Base-by-base conservation (phyloP, 2,113 vertebrate species). In the Perca schrenkii region DNA sequence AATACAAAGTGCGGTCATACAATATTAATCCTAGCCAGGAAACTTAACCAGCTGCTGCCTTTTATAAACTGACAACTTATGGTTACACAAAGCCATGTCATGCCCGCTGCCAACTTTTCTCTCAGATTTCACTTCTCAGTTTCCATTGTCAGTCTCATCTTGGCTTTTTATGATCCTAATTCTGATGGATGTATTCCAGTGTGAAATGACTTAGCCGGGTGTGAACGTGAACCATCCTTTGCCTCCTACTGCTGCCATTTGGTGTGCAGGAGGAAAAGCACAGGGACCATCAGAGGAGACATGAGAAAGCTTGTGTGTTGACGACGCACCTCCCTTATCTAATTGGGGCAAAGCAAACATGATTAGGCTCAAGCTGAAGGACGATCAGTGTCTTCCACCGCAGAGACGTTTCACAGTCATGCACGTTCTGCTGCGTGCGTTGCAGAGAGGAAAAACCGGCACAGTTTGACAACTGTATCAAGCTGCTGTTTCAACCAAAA, bases 341-440 rank as follows among this genome's bases (percentile, higher is more conserved):
- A 93, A 95, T 93, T 94, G 91, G 90, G 84, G 89, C 72, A 88
- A 92, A 91, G 90, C 86, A 93, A 94, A 94, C 90, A 91, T 80
- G 90, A 92, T 94, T 94, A 92, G 81, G 80, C 67, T 80, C 77
- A 69, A 84, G 91, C 89, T 91, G 92, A 91, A 92, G 87, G 88
- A 86, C 81, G 73, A 91, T 88, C 82, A 77, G 79, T 77, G 90
- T 84, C 89, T 92, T 85, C 77, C 75, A 67, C 74, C 61, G 53
- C 73, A 10, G 83, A 92, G 91, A 77, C 83, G 52, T 79, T 79
- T 84, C 83, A 7, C 72, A 79, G 84, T 75, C 80, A 50, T 60
- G 28, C 61, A 50, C 57, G 64, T 63, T 82, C 74, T 80, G 79
- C 87, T 61, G 82, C 64, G 19, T 65, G 50, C 12, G 6, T 77